phyloP scores from a whole-genome alignment of 92 coral and sea anemone species.

The Isaurus tuberculatus region DNA sequence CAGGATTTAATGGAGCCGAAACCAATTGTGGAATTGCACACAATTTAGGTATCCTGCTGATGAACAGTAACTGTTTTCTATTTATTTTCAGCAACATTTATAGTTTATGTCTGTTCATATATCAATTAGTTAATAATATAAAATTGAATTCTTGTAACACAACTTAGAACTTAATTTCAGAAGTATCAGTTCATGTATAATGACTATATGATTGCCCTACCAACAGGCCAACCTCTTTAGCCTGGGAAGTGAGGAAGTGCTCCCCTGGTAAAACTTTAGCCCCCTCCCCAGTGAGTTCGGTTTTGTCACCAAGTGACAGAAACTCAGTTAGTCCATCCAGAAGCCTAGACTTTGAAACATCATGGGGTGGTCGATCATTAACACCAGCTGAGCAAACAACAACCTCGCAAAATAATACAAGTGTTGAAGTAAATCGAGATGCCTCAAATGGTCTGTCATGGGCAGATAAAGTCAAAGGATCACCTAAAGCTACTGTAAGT shows the following conservation, averaged over 20 bases:
- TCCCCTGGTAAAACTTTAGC: conserved; percentile 94
- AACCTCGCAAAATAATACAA: conserved; percentile 39
- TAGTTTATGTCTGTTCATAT: no score
- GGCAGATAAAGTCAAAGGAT: conserved; percentile 97
- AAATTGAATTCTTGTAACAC: no score
- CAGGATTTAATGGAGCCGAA: no score
- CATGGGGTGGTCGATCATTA: conserved; percentile 41
- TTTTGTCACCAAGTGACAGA: conserved; percentile 63
- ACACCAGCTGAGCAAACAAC: conserved; percentile 61
- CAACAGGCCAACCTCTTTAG: conserved; percentile 93
- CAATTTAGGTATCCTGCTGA: no score
- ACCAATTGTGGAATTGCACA: no score
- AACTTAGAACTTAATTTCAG: no score
- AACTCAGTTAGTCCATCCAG: conserved; percentile 76
- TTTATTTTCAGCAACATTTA: no score
- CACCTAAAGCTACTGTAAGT: conserved; percentile 54
- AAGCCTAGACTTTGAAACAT: conserved; percentile 74
- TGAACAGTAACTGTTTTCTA: no score
- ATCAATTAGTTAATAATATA: no score
- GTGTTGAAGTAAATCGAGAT: conserved; percentile 30
- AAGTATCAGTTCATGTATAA: no score
- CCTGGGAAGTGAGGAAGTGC: conserved; percentile 97
- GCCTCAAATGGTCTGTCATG: conserved; percentile 71
- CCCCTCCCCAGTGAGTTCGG: conserved; percentile 82
- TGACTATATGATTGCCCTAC: background rate